These are phyloP conservation scores for Macaria liturata DNA, from an alignment of 2,888 invertebrate species.

Conservation along the genomic window DNA sequence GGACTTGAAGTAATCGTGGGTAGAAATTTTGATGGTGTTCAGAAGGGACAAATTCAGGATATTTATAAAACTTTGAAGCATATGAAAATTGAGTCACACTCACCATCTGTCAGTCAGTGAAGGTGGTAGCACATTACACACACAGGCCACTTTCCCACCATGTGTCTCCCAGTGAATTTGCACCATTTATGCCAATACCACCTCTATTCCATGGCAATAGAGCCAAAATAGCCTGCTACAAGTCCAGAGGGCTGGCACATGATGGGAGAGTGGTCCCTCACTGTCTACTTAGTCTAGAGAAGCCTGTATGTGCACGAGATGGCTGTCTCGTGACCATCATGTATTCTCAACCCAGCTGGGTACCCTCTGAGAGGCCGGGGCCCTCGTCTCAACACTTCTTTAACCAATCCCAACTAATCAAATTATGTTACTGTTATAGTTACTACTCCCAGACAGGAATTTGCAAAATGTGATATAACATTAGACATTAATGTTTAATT, in stretches of 20 bases:
- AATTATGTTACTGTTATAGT: too few species aligned
- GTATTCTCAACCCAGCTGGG: conserved; percentile 64
- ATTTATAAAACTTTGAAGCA: too few species aligned
- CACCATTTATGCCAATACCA: conserved; percentile 40
- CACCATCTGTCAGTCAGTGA: conserved; percentile 39
- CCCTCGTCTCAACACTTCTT: conserved; percentile 39
- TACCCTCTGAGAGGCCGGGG: conserved; percentile 62
- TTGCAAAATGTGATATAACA: too few species aligned
- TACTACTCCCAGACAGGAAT: too few species aligned
- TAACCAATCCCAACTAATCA: conserved; percentile 21
- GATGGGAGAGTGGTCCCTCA: conserved; percentile 52
- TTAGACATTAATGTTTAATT: too few species aligned
- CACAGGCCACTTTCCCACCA: conserved; percentile 63
- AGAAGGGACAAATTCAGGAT: too few species aligned
- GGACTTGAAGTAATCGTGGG: too few species aligned
- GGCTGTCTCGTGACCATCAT: conserved; percentile 62
- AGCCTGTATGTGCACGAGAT: conserved; percentile 68
- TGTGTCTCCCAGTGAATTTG: conserved; percentile 65
- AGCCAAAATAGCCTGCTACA: conserved; percentile 48
- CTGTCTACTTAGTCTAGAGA: conserved; percentile 74
- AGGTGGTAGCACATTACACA: conserved; percentile 61
- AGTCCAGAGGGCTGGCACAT: conserved; percentile 62
- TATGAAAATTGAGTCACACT: conserved; percentile 4
- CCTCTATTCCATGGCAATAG: conserved; percentile 7
- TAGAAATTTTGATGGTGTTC: too few species aligned